phyloP scores from a whole-genome alignment of 2,797 vertebrate genomes.

The Coracias cyanogaster region DNA sequence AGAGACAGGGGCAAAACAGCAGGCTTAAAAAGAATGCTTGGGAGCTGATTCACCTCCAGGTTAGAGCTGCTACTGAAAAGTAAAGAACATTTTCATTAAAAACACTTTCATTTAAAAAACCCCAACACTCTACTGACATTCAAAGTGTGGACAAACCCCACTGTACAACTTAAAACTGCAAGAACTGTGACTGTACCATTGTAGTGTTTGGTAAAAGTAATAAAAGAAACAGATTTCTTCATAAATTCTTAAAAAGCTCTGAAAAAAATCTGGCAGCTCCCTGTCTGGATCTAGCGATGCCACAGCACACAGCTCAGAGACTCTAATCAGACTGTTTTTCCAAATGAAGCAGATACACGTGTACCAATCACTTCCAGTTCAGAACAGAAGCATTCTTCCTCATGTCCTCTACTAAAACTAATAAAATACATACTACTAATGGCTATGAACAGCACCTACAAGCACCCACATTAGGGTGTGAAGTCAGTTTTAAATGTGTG shows the following conservation, averaged over 20 bases:
- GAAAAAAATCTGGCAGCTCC: not conserved
- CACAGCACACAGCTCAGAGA: not conserved
- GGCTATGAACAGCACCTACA: not conserved
- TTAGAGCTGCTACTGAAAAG: not conserved
- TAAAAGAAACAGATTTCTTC: not conserved
- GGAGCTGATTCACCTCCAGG: not conserved
- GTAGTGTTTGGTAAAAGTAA: not conserved
- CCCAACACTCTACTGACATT: not conserved
- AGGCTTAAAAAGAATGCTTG: not conserved
- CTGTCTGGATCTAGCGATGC: not conserved
- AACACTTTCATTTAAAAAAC: not conserved
- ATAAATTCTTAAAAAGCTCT: not conserved
- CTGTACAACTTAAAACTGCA: not conserved
- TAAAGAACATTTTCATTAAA: not conserved
- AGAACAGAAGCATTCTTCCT: not conserved
- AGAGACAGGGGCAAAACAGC: not conserved
- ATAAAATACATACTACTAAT: not conserved
- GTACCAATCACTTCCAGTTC: not conserved
- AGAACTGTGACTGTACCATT: rapidly evolving
- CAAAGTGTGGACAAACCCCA: not conserved
- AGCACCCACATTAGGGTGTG: not conserved
- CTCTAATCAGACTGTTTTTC: not conserved
- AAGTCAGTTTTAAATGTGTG: not conserved
- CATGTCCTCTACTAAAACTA: not conserved
- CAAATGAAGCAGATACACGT: not conserved